Base-by-base conservation (phyloP, 2,113 vertebrate species). In the Dicrurus megarhynchus region DNA sequence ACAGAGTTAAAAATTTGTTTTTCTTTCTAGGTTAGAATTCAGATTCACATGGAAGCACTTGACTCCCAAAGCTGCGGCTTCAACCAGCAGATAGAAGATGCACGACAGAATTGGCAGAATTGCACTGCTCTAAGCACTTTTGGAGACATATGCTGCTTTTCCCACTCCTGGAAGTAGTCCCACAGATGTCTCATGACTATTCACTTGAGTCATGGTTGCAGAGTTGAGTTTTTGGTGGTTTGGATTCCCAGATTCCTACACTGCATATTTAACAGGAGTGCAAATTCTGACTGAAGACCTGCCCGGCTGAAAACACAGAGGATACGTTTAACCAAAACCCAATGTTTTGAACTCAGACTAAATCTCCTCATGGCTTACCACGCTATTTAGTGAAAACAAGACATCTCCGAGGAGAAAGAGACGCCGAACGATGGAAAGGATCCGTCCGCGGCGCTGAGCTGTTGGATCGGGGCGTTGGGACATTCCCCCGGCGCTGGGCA, bases 181-280 rank as follows among this genome's bases (percentile, higher is more conserved):
- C 94, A 85, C 89, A 87, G 93, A 95, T 94, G 91, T 76, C 91
- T 95, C 74, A 95, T 94, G 95, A 84, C 89, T 89, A 89, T 95
- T 89, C 93, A 42, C 91, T 96, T 89, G 87, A 96, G 81, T 97
- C 89, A 84, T 57, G 84, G 44, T 56, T 60, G 56, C 87, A 65
- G 81, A 78, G 68, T 37, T 80, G 93, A 87, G 20, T 59, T 84
- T 63, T 75, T 75, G 80, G 69, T 78, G 53, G 8, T 79, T 91
- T 68, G 53, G 44, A 56, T 89, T 64, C 77, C 53, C 76, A 82
- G 65, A 76, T 96, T 55, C 52, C 84, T 44, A 15, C 44, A 7
- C 19, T 3, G 52, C 11, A 2, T 41, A 11, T 59, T 69, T 63
- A 59, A 1, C 35, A 61, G 35, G 39, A 47, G 46, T 33, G 24